Base-by-base conservation (phyloP, 2,113 vertebrate genomes). In the Nannospalax galili region DNA sequence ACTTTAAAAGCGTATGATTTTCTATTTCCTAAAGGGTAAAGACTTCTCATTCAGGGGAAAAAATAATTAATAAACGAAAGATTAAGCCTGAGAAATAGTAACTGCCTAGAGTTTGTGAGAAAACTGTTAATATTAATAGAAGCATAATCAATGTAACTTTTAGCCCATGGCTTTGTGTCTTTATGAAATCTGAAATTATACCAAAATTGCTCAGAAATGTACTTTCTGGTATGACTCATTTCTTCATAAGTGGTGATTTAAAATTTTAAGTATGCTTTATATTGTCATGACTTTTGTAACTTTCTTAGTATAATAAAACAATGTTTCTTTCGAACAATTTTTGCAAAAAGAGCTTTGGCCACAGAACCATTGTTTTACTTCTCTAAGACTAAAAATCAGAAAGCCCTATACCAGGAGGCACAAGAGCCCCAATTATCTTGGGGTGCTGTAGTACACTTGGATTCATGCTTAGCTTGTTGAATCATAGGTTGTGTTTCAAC, bases 151-250 rank as follows among this genome's bases (percentile, higher is more conserved):
- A 0, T 74, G 2, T 81, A 81, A 64, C 82, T 15, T n/a, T 64
- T 5, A 42, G 5, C 60, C 2, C 0, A 74, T 92, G 89, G 32
- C 35, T 96, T 64, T 85, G 0, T 72, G 14, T 16, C 17, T 93
- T 67, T 92, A 20, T 96, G 77, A 56, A 8, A 95, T 84, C 45
- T n/a, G 64, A 62, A 42, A 0, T 52, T 72, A 45, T 87, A 8
- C 65, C 92, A 45, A 35, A 95, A 30, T 12, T 69, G 15, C 4
- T 48, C 1, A 92, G 60, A 97, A 97, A 91, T 12, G 37, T 67
- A 70, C 69, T 92, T 94, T 84, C 30, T 42, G 64, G 85, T 95
- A 30, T 72, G 26, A 78, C 81, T 96, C 60, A 79, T 45, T 96
- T 14, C 22, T 94, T 89, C 93, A 88, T 88, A 73, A 87, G 70